Percentiles rank a stretch among this genome's conserved stretches.
phyloP scores from a whole-genome alignment of 2,113 vertebrate species.

The Toxostoma redivivum region DNA sequence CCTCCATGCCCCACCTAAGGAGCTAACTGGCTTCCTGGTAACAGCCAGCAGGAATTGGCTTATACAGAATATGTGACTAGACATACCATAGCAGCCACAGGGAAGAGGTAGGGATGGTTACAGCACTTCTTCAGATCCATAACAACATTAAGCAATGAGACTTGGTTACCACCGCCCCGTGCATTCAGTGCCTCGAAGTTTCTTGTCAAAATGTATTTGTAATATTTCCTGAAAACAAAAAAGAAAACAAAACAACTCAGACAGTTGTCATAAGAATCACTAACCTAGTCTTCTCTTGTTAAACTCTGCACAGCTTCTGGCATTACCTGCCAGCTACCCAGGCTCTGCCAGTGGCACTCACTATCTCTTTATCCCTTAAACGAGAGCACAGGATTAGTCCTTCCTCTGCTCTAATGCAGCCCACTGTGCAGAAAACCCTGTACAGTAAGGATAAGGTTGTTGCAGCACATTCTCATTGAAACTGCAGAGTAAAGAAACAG shows the following conservation, averaged over 20 bases:
- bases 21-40: not conserved
- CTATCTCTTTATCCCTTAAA: not conserved
- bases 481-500: not conserved
- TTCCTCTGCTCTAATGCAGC: not conserved
- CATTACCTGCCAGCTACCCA: not conserved
- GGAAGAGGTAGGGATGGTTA: conserved; percentile 98
- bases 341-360: not conserved
- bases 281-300: not conserved
- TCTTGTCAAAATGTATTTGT: conserved; percentile 95
- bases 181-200: conserved; percentile 97
- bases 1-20: not conserved
- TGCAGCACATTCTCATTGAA: not conserved
- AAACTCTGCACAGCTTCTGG: not conserved
- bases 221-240: conserved; percentile 85
- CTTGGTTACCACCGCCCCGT: conserved; percentile 94
- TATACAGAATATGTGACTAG: not conserved
- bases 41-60: not conserved
- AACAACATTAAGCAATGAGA: conserved; percentile 94
- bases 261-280: not conserved
- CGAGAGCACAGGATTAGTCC: not conserved
- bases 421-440: not conserved
- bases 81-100: conserved; percentile 89
- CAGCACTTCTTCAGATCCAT: conserved; percentile 99
- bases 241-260: not conserved
- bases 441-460: not conserved